phyloP scores from a whole-genome alignment of 2,888 invertebrate genomes.

The Acronicta alni region DNA sequence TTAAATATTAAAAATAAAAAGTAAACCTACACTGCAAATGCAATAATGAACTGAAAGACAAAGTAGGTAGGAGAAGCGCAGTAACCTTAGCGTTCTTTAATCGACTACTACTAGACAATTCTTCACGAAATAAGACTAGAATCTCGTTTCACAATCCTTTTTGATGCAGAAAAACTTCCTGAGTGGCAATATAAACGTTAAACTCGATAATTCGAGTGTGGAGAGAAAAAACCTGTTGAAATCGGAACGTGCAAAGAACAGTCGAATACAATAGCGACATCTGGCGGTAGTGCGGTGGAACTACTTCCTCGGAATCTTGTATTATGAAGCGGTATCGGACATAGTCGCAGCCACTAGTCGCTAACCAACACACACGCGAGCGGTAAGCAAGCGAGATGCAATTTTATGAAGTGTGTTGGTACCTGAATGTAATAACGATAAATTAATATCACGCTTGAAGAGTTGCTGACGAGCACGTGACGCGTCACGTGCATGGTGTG shows the following conservation, averaged over 20 bases:
- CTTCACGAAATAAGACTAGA: constrained; percentile 7
- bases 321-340: background rate
- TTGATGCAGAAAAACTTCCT: background rate
- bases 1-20: too few relatives aligned
- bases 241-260: constrained; percentile 5
- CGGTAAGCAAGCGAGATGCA: constrained; percentile 12
- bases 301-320: constrained; percentile 5
- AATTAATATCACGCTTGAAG: constrained; percentile 40
- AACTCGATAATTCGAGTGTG: background rate
- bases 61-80: too few relatives aligned
- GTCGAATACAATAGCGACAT: constrained; percentile 16
- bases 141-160: constrained; percentile 5
- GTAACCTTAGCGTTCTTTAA: constrained; percentile 10
- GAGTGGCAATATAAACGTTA: background rate
- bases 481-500: constrained; percentile 36
- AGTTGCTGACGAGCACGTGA: constrained; percentile 38
- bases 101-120: background rate
- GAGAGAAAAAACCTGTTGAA: constrained; percentile 1
- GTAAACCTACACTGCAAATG: too few relatives aligned
- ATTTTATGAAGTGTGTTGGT: constrained; percentile 16
- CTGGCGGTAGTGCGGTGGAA: constrained; percentile 20
- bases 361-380: too few relatives aligned
- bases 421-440: constrained; percentile 35
- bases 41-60: too few relatives aligned
- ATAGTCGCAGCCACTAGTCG: background rate